These are phyloP conservation scores for Drosophila lowei DNA, from an alignment of 1,140 invertebrate species.

Conservation along the genomic window DNA sequence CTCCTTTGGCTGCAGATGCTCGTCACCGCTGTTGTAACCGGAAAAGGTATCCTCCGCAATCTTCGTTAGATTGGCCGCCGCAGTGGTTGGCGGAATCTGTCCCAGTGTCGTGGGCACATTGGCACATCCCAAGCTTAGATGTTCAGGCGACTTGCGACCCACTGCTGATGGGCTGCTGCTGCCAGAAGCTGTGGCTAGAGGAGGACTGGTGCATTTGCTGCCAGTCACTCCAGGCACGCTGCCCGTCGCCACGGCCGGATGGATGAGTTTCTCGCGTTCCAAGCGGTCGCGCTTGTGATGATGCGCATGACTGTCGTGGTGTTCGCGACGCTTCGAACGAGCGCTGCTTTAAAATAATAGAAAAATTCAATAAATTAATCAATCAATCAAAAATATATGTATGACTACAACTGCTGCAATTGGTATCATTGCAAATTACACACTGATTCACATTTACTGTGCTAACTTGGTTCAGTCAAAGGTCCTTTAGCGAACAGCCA, in stretches of 20 bases:
- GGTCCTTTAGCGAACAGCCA: too few species aligned
- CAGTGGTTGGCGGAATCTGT: constrained; percentile 45
- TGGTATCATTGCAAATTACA: too few species aligned
- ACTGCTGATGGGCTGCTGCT: constrained; percentile 46
- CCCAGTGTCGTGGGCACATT: constrained; percentile 31
- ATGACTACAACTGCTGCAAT: too few species aligned
- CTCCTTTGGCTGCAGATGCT: constrained; percentile 86
- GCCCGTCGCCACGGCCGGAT: constrained; percentile 41
- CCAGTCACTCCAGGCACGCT: constrained; percentile 27
- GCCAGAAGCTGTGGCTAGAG: constrained; percentile 19
- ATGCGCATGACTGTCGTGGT: constrained; percentile 62
- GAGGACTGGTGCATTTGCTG: constrained; percentile 67
- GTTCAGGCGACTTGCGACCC: constrained; percentile 66
- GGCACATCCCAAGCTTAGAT: constrained; percentile 35
- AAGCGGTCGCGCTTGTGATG: constrained; percentile 75
- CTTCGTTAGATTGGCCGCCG: constrained; percentile 63
- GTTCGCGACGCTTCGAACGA: constrained; percentile 75
- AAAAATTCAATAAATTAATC: neutral
- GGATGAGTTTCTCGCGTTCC: constrained; percentile 63
- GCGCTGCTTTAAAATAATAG: constrained; percentile 35
- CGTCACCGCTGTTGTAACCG: constrained; percentile 91
- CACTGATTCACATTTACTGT: too few species aligned
- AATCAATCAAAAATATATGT: too few species aligned
- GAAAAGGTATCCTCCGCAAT: constrained; percentile 80
- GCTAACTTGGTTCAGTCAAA: too few species aligned